A percentile compares a stretch with the other conserved stretches of the same genome.
phyloP scores from a whole-genome alignment of 2,888 invertebrate species.

The Acleris laterana region DNA sequence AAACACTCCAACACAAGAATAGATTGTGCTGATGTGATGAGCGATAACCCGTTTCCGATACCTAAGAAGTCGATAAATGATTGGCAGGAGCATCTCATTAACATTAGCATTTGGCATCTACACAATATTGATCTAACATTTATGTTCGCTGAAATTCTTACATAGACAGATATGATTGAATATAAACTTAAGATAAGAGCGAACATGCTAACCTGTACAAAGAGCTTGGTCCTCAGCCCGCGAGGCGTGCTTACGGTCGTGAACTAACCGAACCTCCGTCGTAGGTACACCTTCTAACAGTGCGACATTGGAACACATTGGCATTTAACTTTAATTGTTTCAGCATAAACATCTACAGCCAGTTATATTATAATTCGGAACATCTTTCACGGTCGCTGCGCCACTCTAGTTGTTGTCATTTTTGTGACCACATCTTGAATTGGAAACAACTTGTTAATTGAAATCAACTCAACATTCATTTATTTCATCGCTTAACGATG shows the following conservation, averaged over 20 bases:
- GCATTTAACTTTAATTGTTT: constrained; percentile 75
- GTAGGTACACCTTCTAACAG: constrained; percentile 18
- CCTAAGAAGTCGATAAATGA: constrained; percentile 47
- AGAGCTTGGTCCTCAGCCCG: constrained; percentile 21
- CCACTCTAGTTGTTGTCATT: constrained; percentile 38
- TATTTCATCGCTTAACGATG: constrained; percentile 15
- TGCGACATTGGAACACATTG: constrained; percentile 48
- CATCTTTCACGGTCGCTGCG: constrained; percentile 46
- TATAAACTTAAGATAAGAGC: constrained; percentile 18
- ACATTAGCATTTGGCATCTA: constrained; percentile 54
- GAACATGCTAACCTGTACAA: constrained; percentile 28
- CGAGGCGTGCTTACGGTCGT: constrained; percentile 15
- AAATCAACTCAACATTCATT: constrained; percentile 23
- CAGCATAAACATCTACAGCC: constrained; percentile 71
- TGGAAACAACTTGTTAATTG: constrained; percentile 26
- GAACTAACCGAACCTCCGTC: constrained; percentile 11
- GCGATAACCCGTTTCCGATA: constrained; percentile 24
- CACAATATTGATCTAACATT: constrained; percentile 24
- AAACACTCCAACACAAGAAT: constrained; percentile 37
- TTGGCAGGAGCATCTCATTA: constrained; percentile 54
- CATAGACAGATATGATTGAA: neutral
- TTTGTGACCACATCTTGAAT: constrained; percentile 28
- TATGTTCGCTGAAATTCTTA: constrained; percentile 2
- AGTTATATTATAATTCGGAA: constrained; percentile 62
- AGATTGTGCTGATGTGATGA: constrained; percentile 33